Evolutionary conservation across 2,888 invertebrate genomes (phyloP).

Genomic region (Agonum fuliginosum): DNA sequence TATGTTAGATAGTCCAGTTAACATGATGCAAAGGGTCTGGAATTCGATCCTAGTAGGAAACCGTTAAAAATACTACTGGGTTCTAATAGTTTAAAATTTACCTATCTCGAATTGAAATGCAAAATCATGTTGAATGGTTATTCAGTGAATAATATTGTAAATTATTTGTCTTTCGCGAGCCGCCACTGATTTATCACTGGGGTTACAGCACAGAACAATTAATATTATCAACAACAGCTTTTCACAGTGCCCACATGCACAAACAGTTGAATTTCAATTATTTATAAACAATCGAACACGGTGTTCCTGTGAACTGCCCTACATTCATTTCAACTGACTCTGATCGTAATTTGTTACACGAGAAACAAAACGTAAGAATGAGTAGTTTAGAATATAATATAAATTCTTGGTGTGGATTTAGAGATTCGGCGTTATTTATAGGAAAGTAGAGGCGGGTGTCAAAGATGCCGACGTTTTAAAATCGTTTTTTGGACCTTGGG

Average conservation of each 20-base stretch:
- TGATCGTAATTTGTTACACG: neutral
- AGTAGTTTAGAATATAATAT: slow-evolving; percentile 30
- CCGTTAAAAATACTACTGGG: too few relatives aligned
- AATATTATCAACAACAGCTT: neutral
- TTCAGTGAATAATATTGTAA: too few relatives aligned
- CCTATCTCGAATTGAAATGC: too few relatives aligned
- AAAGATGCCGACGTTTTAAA: neutral
- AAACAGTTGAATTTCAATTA: neutral
- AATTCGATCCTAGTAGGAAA: too few relatives aligned
- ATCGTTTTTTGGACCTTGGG: neutral
- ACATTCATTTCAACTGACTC: too few relatives aligned
- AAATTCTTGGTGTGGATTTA: slow-evolving; percentile 21
- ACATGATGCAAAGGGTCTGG: too few relatives aligned
- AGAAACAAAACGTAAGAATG: slow-evolving; percentile 6
- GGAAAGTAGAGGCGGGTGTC: slow-evolving; percentile 4
- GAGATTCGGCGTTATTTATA: slow-evolving; percentile 1
- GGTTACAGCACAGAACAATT: neutral
- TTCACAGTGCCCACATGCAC: neutral
- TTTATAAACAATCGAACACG: neutral
- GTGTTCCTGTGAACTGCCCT: neutral
- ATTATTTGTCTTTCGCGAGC: too few relatives aligned
- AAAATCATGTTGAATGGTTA: too few relatives aligned
- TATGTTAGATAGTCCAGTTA: too few relatives aligned
- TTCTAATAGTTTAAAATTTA: too few relatives aligned
- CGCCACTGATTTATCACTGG: neutral